A percentile compares a stretch with the other conserved stretches of the same genome.
Evolutionary conservation across 2,888 invertebrate genomes (phyloP).

Genomic region (Nematopogon swammerdamellus): DNA sequence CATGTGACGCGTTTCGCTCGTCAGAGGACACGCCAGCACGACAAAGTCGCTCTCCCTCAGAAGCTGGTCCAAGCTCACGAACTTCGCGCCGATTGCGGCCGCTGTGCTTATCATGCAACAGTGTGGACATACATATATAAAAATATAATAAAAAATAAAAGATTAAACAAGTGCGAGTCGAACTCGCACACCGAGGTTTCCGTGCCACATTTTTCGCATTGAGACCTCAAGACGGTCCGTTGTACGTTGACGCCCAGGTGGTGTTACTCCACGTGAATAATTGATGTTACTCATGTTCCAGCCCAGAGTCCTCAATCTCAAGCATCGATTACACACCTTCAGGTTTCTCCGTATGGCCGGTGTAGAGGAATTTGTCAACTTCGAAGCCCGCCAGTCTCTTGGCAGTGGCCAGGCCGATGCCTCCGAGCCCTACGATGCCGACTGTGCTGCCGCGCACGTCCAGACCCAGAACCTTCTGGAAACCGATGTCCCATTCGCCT

Average conservation of each 20-base stretch:
- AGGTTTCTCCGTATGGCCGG: slow-evolving; percentile 63
- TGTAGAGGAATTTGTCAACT: slow-evolving; percentile 69
- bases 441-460: slow-evolving; percentile 78
- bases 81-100: slow-evolving; percentile 56
- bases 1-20: slow-evolving; percentile 72
- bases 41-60: slow-evolving; percentile 81
- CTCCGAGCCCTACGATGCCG: slow-evolving; percentile 80
- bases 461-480: slow-evolving; percentile 74
- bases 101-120: slow-evolving; percentile 1
- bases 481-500: slow-evolving; percentile 66
- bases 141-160: no score
- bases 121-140: no score
- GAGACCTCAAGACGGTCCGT: no score
- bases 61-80: slow-evolving; percentile 69
- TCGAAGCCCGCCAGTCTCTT: slow-evolving; percentile 73
- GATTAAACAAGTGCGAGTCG: no score
- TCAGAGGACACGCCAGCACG: slow-evolving; percentile 74
- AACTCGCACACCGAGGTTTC: no score
- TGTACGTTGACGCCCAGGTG: no score
- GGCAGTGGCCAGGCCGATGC: slow-evolving; percentile 80
- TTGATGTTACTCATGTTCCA: no score
- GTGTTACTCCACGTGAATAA: no score
- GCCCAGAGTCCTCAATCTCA: no score
- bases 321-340: slow-evolving; percentile 58
- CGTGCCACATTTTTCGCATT: no score